Conservation (phyloP, 1,140 invertebrate species). For the Cotesia vestalis region DNA sequence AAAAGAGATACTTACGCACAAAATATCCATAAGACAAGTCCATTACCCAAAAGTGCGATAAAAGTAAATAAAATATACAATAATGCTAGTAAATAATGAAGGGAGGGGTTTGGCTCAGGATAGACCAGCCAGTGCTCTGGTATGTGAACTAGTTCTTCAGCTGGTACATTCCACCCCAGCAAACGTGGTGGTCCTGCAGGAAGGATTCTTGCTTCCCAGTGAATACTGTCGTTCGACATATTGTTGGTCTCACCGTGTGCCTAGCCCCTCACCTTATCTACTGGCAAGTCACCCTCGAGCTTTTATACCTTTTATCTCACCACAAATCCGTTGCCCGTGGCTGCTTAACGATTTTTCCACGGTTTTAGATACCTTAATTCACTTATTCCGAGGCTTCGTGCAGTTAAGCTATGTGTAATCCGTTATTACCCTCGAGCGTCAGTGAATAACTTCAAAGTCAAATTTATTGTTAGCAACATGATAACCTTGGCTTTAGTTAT, state of each 20-base stretch:
- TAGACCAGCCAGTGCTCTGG: conserved; percentile 85
- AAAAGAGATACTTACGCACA: conserved; percentile 70
- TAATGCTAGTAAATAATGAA: conserved; percentile 84
- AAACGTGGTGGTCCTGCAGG: conserved; percentile 65
- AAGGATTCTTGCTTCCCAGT: conserved; percentile 58
- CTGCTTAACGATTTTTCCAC: conserved; percentile 33
- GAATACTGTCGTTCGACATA: conserved; percentile 57
- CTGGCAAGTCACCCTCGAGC: conserved; percentile 26
- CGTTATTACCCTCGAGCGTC: conserved; percentile 53
- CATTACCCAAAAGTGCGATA: conserved; percentile 82
- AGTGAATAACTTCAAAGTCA: conserved; percentile 56
- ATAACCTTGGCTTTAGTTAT: background rate
- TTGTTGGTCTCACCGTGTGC: conserved; percentile 48
- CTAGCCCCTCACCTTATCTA: conserved; percentile 54
- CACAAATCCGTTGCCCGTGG: conserved; percentile 39
- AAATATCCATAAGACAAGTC: conserved; percentile 90
- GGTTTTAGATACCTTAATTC: conserved; percentile 50
- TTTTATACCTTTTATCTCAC: conserved; percentile 48
- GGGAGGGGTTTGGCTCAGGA: conserved; percentile 80
- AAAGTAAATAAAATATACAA: conserved; percentile 83
- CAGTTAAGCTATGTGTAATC: conserved; percentile 60
- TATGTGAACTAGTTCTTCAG: conserved; percentile 78
- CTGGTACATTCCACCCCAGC: conserved; percentile 80
- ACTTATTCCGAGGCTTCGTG: conserved; percentile 57
- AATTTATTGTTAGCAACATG: conserved; percentile 43